Conservation (phyloP, 2,888 invertebrate genomes). For the Ecdyonurus torrentis region DNA sequence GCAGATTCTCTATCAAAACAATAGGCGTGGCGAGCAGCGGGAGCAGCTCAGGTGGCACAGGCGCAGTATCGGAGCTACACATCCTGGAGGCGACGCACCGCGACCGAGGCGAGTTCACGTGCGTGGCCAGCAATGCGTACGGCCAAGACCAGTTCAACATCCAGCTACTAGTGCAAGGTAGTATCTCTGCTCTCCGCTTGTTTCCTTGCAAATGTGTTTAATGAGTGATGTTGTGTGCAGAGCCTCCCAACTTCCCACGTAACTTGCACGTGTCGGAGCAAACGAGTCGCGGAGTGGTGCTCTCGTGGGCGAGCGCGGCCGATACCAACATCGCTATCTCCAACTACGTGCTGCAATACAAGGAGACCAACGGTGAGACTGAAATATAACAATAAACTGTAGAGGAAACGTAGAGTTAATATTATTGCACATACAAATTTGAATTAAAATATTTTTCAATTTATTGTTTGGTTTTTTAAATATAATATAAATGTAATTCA, state of each 20-base stretch:
- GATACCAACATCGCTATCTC: constrained; percentile 32
- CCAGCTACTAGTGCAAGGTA: constrained; percentile 29
- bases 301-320: constrained; percentile 36
- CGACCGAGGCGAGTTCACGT: constrained; percentile 41
- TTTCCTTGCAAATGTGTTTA: neutral
- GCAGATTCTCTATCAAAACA: constrained; percentile 23
- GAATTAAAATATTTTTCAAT: too few species aligned
- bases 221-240: constrained; percentile 23
- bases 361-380: constrained; percentile 39
- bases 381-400: too few species aligned
- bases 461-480: too few species aligned
- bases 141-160: constrained; percentile 35
- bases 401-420: too few species aligned
- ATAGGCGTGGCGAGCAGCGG: too few species aligned
- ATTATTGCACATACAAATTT: too few species aligned
- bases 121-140: constrained; percentile 41
- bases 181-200: too few species aligned
- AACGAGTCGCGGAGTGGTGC: constrained; percentile 35
- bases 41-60: constrained; percentile 18
- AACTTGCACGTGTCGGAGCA: constrained; percentile 37
- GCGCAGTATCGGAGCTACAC: constrained; percentile 35
- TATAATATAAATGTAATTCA: too few species aligned
- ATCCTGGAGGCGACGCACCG: constrained; percentile 33
- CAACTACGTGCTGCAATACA: constrained; percentile 40
- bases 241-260: constrained; percentile 42